A percentile compares a stretch with the other conserved stretches of the same genome.
Conservation (phyloP, 1,140 invertebrate genomes). For the Drosophila mauritiana region DNA sequence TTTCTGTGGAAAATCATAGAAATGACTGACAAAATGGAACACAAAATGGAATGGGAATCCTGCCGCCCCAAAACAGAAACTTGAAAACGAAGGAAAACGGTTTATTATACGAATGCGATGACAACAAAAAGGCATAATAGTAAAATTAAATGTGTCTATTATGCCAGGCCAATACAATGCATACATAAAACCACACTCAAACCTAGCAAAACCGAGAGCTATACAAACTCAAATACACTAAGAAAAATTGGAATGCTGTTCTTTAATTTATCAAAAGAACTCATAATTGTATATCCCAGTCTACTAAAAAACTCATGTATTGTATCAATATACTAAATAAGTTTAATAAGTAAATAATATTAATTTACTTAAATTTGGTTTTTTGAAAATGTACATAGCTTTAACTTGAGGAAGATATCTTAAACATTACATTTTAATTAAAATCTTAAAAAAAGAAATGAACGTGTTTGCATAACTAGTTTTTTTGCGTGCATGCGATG, state of each 20-base stretch:
- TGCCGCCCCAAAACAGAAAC: conserved; percentile 50
- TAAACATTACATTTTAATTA: background rate
- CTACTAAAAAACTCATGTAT: too few relatives aligned
- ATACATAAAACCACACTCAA: conserved; percentile 74
- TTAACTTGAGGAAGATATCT: background rate
- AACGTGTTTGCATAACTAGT: background rate
- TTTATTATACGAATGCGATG: conserved; percentile 82
- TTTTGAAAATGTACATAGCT: too few relatives aligned
- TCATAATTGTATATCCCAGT: too few relatives aligned
- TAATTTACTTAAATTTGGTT: too few relatives aligned
- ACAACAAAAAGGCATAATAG: conserved; percentile 83
- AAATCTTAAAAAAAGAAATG: background rate
- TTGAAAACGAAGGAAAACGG: conserved; percentile 72
- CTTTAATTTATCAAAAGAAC: too few relatives aligned
- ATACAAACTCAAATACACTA: conserved; percentile 32
- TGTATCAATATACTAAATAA: too few relatives aligned
- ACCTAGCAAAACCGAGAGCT: conserved; percentile 11
- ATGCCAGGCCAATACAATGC: conserved; percentile 79
- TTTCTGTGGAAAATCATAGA: conserved; percentile 68
- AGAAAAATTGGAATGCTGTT: background rate
- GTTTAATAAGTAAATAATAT: too few relatives aligned
- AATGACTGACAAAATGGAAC: conserved; percentile 73
- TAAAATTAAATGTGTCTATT: conserved; percentile 84
- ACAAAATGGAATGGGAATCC: conserved; percentile 29
- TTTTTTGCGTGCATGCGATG: conserved; percentile 30